Percentiles rank a stretch among this genome's conserved stretches.
phyloP scores from a whole-genome alignment of 2,797 vertebrate genomes.

The Enoplosus armatus region DNA sequence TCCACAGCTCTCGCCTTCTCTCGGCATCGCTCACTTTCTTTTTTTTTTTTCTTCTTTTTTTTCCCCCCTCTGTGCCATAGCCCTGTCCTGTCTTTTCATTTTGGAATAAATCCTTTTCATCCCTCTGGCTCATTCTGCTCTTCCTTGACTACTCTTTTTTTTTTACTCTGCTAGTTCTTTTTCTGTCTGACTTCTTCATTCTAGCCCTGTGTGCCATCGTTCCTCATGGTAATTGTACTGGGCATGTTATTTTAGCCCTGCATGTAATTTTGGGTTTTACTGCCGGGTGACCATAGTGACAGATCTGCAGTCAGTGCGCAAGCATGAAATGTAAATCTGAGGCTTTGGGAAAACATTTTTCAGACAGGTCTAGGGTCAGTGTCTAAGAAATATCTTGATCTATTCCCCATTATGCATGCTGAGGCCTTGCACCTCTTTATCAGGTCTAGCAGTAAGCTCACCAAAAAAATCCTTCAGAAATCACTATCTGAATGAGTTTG shows the following conservation, averaged over 20 bases:
- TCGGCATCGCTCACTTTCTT: slow-evolving; percentile 51
- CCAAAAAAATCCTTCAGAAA: slow-evolving; percentile 45
- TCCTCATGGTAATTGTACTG: slow-evolving; percentile 67
- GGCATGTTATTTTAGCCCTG: slow-evolving; percentile 66
- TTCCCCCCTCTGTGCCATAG: slow-evolving; percentile 41
- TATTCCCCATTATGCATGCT: slow-evolving; percentile 45
- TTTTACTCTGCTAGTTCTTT: slow-evolving; percentile 52
- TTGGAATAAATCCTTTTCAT: slow-evolving; percentile 78
- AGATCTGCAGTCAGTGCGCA: slow-evolving; percentile 46
- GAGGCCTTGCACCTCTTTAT: slow-evolving; percentile 53
- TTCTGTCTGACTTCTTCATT: slow-evolving; percentile 66
- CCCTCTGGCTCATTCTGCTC: slow-evolving; percentile 75
- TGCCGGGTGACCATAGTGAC: slow-evolving; percentile 50
- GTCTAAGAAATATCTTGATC: slow-evolving; percentile 56
- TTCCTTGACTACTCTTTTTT: slow-evolving; percentile 46
- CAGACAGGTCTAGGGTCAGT: slow-evolving; percentile 56
- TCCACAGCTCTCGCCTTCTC: slow-evolving; percentile 59
- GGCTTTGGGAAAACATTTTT: slow-evolving; percentile 44
- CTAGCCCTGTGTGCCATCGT: slow-evolving; percentile 52
- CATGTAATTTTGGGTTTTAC: slow-evolving; percentile 59
- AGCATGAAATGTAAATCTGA: slow-evolving; percentile 61
- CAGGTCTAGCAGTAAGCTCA: slow-evolving; percentile 31
- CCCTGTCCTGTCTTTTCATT: slow-evolving; percentile 77
- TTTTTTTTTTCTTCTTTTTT: too few species aligned
- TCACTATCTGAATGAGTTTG: slow-evolving; percentile 49